These are phyloP conservation scores for Phacellophora camtschatica DNA, from an alignment of 30 jellyfish, hydroid and myxozoan species.

Conservation along the genomic window DNA sequence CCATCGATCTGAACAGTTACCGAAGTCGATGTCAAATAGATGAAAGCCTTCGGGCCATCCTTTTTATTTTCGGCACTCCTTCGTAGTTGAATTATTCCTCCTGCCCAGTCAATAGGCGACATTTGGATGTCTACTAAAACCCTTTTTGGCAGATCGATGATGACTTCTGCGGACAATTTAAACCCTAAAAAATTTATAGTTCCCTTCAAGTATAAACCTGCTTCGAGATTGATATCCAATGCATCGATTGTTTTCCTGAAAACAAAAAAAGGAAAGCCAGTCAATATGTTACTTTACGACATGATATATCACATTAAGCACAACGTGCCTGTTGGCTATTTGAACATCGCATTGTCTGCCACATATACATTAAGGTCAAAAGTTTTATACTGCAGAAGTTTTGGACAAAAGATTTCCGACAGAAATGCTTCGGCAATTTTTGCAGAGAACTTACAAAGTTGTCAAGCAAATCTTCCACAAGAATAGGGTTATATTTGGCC, in stretches of 20 bases:
- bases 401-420: too few species aligned
- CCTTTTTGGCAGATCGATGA: not conserved
- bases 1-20: slow-evolving; percentile 66
- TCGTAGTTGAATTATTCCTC: slow-evolving; percentile 35
- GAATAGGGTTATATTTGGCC: too few species aligned
- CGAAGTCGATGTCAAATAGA: not conserved
- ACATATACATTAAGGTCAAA: too few species aligned
- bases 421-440: too few species aligned
- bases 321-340: too few species aligned
- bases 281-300: too few species aligned
- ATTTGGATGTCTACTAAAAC: slow-evolving; percentile 26
- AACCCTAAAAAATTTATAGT: slow-evolving; percentile 24
- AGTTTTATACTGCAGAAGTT: too few species aligned
- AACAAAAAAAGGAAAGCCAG: too few species aligned
- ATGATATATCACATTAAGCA: too few species aligned
- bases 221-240: slow-evolving; percentile 1
- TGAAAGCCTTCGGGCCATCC: slow-evolving; percentile 58
- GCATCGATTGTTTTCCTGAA: slow-evolving; percentile 31
- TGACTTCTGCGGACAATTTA: slow-evolving; percentile 35
- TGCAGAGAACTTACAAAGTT: too few species aligned
- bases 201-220: slow-evolving; percentile 55
- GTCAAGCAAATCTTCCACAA: too few species aligned
- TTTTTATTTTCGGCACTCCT: slow-evolving; percentile 7
- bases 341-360: too few species aligned
- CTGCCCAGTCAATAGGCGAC: slow-evolving; percentile 52